Evolutionary conservation across 2,888 invertebrate species (phyloP), one percentile per base, ranked within the genome.

Genomic region (Odontothrips loti): DNA sequence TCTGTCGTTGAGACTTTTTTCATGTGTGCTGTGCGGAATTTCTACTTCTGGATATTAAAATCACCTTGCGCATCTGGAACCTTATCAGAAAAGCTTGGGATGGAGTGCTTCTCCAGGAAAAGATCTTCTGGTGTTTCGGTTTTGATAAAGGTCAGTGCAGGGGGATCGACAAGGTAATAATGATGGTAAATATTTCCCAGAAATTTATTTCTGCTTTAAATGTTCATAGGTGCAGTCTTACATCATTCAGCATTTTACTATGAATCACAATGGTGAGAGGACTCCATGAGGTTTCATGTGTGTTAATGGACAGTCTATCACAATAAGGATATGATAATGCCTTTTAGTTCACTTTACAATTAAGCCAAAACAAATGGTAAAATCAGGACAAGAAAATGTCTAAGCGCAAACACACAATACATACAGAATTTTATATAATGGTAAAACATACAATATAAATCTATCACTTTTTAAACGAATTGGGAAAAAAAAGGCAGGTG

Each of bases 261-360:
- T 75, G 68, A 75, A 75, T 75, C 68, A 75, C 68, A 75, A 75
- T 75, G 68, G 68, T 75, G 68, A 27, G 27, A 75, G 68, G 23
- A 75, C 68, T 75, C 68, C 27, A 23, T 75, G 68, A 75, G 23
- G 27, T 75, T 75, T 75, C 68, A 75, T 27, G 27, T 75, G 68
- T 75, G 68, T 75, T 75, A 27, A 75, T 75, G 68, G 68, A 75
- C 68, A 75, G 68, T 75, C 68, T 75, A 75, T 75, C 68, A 75
- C 68, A 75, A 75, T 12, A 75, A 23, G 27, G 68, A 75, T 75
- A 75, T 75, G 68, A 75, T 75, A 75, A 43, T 6, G 6, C 68
- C 27, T 75, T 27, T 75, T 9, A 27, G 23, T 27, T 75, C 27
- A 11, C 68, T 27, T 27, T 75, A 12, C 58, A 23, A 23, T 68